Evolutionary conservation across 37 sponge, comb jelly and placozoan species (phyloP), one percentile per base, ranked within the genome.

Genomic region (Tethya wilhelma): DNA sequence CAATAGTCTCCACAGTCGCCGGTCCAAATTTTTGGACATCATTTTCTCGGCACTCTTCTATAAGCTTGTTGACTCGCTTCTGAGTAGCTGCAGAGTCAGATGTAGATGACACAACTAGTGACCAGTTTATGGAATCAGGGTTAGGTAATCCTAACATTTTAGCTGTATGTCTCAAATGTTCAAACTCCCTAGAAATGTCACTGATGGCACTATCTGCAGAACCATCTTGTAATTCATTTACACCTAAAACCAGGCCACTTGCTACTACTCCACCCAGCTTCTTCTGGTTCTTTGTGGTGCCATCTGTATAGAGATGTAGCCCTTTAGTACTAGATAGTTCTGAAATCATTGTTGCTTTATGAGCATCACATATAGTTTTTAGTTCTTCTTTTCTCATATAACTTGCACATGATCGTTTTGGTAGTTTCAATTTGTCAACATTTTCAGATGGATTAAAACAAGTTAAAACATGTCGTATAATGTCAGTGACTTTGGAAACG

Each of bases 11-110:
- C 38, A 8, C 8, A 26, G 65, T 55, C 2, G 80, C 80, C 28
- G 70, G 39, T 34, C 70, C 80, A 67, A 68, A 79, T 28, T 34
- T 67, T 6, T 45, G 62, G 38, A 44, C 80, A 67, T 79, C 80
- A 40, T 40, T 69, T 42, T 67, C 59, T 69, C 70, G 32, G 25
- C 53, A 32, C 56, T 79, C 80, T 49, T 67, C 80, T 12, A 79
- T 67, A 19, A 79, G 59, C 46, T 49, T 79, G 29, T 79, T 79
- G 22, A 79, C n/a, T 22, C 71, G 67, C 49, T 79, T 79, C 29
- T 79, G 80, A 42, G 80, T 79, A 20, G 80, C 17, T 31, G 80
- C 80, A 45, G 59, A 56, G 29, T 79, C 80, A 68, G 80, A 79
- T 20, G 71, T 79, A 3, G 80, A 69, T 56, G 82, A 70, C 7